Evolutionary conservation across 2,888 invertebrate genomes (phyloP).

Genomic region (Torymus auratus): DNA sequence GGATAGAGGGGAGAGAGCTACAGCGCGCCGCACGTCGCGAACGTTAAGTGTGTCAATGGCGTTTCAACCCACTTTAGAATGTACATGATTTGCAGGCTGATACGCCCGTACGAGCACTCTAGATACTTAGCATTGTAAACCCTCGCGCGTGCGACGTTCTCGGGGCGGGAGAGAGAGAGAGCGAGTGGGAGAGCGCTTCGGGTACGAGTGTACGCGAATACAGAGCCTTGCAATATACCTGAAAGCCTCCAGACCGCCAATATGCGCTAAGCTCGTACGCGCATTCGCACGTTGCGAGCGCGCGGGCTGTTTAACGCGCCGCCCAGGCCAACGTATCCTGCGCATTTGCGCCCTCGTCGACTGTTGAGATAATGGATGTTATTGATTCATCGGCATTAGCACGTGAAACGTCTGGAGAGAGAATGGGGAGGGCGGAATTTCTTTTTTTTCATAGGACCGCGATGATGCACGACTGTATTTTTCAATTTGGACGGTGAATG

Average conservation of each 20-base stretch:
- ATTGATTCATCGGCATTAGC: conserved; percentile 37
- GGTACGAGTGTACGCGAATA: conserved; percentile 7
- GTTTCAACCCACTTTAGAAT: conserved; percentile 51
- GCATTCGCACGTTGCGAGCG: not conserved
- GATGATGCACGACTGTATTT: too few relatives aligned
- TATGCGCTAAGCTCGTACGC: conserved; percentile 33
- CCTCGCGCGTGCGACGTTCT: conserved; percentile 31
- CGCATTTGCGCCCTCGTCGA: not conserved
- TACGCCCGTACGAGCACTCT: conserved; percentile 50
- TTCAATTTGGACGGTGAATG: too few relatives aligned
- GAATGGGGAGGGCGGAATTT: too few relatives aligned
- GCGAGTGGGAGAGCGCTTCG: not conserved
- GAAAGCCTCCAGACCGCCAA: conserved; percentile 45
- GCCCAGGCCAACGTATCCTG: too few relatives aligned
- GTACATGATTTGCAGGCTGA: conserved; percentile 50
- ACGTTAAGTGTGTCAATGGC: conserved; percentile 42
- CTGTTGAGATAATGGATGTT: conserved; percentile 46
- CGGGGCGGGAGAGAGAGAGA: not conserved
- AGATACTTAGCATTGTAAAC: conserved; percentile 58
- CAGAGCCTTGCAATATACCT: conserved; percentile 38
- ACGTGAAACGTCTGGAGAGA: too few relatives aligned
- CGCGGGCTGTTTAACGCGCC: conserved; percentile 41
- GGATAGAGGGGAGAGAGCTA: too few relatives aligned
- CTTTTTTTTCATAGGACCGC: too few relatives aligned
- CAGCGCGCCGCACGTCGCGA: conserved; percentile 8